These are phyloP conservation scores for Sinopyrophorus schimmeli DNA, from an alignment of 2,888 invertebrate genomes.

Conservation along the genomic window DNA sequence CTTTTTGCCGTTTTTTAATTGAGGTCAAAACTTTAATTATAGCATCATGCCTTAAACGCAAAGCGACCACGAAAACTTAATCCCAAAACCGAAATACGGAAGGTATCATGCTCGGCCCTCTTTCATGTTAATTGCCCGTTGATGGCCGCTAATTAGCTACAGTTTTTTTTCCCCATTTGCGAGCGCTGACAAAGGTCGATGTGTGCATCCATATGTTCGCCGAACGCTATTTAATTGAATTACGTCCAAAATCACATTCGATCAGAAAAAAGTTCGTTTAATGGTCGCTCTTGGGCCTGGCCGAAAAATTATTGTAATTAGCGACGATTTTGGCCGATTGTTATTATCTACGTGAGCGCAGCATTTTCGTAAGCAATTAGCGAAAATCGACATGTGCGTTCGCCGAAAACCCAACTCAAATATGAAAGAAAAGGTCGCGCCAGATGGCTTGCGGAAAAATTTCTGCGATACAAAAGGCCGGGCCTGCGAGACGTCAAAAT, in stretches of 20 bases:
- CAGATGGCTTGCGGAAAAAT: constrained; percentile 31
- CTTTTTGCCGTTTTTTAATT: too few species aligned
- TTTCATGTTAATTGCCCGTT: constrained; percentile 34
- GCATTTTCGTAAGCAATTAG: constrained; percentile 9
- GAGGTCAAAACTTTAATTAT: too few species aligned
- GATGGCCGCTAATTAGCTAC: constrained; percentile 38
- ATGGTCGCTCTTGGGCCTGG: too few species aligned
- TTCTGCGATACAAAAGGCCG: constrained; percentile 24
- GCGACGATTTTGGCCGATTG: constrained; percentile 17
- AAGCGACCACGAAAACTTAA: too few species aligned
- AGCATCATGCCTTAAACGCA: too few species aligned
- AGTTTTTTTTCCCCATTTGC: constrained; percentile 19
- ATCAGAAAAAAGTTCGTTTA: too few species aligned
- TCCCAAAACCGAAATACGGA: too few species aligned
- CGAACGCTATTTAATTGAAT: not conserved
- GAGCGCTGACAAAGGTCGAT: constrained; percentile 15
- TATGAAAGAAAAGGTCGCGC: constrained; percentile 11
- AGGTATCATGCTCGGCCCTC: constrained; percentile 31
- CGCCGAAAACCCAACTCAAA: constrained; percentile 13
- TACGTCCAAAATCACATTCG: not conserved
- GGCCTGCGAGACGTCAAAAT: constrained; percentile 27
- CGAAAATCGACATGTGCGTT: constrained; percentile 24
- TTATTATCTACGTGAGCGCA: constrained; percentile 18
- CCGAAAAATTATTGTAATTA: constrained; percentile 21
- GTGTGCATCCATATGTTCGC: constrained; percentile 19